Evolutionary conservation across 2,888 invertebrate species (phyloP).

Genomic region (Drosophila differens): DNA sequence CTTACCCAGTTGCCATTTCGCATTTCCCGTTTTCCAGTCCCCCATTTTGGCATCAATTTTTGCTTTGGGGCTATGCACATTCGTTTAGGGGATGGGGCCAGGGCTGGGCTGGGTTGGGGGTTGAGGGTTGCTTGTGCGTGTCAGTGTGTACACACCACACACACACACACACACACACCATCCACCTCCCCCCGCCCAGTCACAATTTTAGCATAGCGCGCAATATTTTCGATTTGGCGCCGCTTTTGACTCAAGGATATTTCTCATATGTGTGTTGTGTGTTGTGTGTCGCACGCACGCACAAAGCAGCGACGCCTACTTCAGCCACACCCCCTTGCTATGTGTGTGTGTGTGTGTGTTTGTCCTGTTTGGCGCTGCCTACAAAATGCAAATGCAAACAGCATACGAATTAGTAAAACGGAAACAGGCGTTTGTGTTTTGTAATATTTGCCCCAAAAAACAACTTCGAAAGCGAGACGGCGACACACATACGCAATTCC

Average conservation of each 20-base stretch:
- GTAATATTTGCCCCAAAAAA: constrained; percentile 76
- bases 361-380: constrained; percentile 53
- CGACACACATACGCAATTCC: constrained; percentile 13
- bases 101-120: constrained; percentile 17
- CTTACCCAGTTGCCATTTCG: background rate
- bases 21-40: constrained; percentile 1
- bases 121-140: constrained; percentile 16
- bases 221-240: constrained; percentile 77
- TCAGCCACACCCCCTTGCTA: background rate
- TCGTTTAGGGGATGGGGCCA: background rate
- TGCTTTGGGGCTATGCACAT: constrained; percentile 33
- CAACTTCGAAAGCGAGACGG: constrained; percentile 43
- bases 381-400: constrained; percentile 74
- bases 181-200: background rate
- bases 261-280: constrained; percentile 77
- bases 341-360: constrained; percentile 1
- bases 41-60: constrained; percentile 56
- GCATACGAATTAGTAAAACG: constrained; percentile 83
- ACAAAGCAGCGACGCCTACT: constrained; percentile 46
- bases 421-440: constrained; percentile 81
- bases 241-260: constrained; percentile 72
- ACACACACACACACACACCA: too few relatives aligned
- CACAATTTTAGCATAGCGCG: constrained; percentile 52
- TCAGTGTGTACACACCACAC: background rate
- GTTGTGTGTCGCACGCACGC: constrained; percentile 79